These are phyloP conservation scores for Formica selysi DNA, from an alignment of 1,140 invertebrate species.

Conservation along the genomic window DNA sequence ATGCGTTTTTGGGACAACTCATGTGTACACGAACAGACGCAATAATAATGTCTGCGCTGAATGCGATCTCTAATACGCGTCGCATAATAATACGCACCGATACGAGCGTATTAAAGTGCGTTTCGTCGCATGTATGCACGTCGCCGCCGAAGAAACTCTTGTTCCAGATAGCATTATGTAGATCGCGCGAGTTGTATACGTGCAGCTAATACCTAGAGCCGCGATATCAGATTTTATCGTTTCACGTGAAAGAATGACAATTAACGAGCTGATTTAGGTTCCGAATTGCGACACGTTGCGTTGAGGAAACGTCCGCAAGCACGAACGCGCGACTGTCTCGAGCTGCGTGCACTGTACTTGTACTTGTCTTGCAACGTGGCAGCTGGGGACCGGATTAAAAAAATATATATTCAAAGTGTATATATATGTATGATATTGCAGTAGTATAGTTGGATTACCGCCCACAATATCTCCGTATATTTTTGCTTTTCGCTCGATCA, in stretches of 20 bases:
- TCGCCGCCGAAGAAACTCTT: constrained; percentile 63
- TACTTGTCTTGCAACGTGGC: not conserved
- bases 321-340: not conserved
- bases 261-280: constrained; percentile 78
- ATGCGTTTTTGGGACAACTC: not conserved
- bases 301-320: constrained; percentile 44
- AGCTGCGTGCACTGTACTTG: not conserved
- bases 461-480: no score
- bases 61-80: constrained; percentile 54
- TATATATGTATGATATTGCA: not conserved
- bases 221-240: constrained; percentile 72
- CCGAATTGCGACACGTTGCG: constrained; percentile 44
- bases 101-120: constrained; percentile 47
- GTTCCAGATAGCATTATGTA: constrained; percentile 65
- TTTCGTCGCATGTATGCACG: not conserved
- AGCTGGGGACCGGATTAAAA: not conserved
- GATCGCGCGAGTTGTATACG: constrained; percentile 53
- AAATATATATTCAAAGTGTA: constrained; percentile 5
- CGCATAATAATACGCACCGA: constrained; percentile 64
- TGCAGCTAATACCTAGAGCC: constrained; percentile 54
- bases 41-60: constrained; percentile 1
- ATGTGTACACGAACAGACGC: constrained; percentile 32
- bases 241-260: constrained; percentile 78
- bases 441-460: not conserved
- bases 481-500: not conserved